Percentiles rank a stretch among this genome's conserved stretches.
Evolutionary conservation across 1,140 invertebrate genomes (phyloP).

Genomic region (Pseudobourletiella spinata): DNA sequence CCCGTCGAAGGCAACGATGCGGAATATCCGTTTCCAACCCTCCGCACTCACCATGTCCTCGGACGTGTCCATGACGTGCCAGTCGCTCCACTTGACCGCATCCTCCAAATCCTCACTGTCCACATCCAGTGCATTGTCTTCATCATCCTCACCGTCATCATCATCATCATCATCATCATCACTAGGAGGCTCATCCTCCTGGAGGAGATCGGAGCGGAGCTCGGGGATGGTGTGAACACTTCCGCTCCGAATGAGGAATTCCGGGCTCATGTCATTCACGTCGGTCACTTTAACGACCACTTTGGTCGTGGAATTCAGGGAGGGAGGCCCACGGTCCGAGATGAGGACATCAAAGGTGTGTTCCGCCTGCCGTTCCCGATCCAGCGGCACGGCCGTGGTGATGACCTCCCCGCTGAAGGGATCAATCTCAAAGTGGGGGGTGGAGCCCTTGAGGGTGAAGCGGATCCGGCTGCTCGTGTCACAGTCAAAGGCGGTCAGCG

Average conservation of each 20-base stretch:
- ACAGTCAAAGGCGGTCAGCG: slow-evolving; percentile 46
- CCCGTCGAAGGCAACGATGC: slow-evolving; percentile 76
- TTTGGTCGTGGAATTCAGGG: slow-evolving; percentile 68
- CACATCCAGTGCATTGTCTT: slow-evolving; percentile 20
- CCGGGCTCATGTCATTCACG: slow-evolving; percentile 38
- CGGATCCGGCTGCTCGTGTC: slow-evolving; percentile 41
- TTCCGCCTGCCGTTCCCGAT: slow-evolving; percentile 60
- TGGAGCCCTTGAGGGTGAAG: slow-evolving; percentile 47
- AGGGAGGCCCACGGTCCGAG: slow-evolving; percentile 64
- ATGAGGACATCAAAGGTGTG: slow-evolving; percentile 52
- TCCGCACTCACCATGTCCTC: slow-evolving; percentile 15
- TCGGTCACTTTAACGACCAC: slow-evolving; percentile 63
- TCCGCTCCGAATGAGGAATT: slow-evolving; percentile 36
- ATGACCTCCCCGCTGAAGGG: slow-evolving; percentile 80
- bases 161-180: slow-evolving; percentile 19
- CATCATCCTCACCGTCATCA: slow-evolving; percentile 22
- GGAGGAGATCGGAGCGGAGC: slow-evolving; percentile 26
- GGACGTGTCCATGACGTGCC: slow-evolving; percentile 21
- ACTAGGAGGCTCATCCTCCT: slow-evolving; percentile 27
- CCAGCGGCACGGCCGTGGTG: slow-evolving; percentile 65
- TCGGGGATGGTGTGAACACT: slow-evolving; percentile 39
- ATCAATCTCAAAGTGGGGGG: slow-evolving; percentile 76
- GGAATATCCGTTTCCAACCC: slow-evolving; percentile 35
- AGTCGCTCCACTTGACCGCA: slow-evolving; percentile 33
- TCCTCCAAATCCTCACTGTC: slow-evolving; percentile 31